A percentile compares a stretch with the other conserved stretches of the same genome.
phyloP scores from a whole-genome alignment of 2,888 invertebrate species.

The Himalopsyche japonica region DNA sequence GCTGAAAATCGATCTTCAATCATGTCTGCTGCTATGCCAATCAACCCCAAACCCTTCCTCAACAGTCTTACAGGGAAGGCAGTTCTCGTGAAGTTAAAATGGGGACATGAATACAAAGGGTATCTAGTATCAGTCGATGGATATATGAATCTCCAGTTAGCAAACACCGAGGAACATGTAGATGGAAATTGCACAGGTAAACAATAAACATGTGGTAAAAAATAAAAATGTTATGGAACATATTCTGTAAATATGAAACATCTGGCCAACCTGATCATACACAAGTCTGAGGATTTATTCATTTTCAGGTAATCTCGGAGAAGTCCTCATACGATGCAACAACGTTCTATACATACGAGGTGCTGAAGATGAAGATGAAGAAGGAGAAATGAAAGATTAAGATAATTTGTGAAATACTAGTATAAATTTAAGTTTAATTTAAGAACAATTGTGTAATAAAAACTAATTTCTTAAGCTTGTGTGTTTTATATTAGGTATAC shows the following conservation, averaged over 20 bases:
- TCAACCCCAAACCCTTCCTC: slow-evolving; percentile 98
- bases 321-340: slow-evolving; percentile 96
- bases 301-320: slow-evolving; percentile 80
- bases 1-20: slow-evolving; percentile 39
- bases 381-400: slow-evolving; percentile 92
- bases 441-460: not conserved
- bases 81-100: slow-evolving; percentile 96
- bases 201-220: not conserved
- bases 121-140: slow-evolving; percentile 97
- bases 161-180: slow-evolving; percentile 96
- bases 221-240: no score
- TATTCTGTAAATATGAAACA: not conserved
- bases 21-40: slow-evolving; percentile 88
- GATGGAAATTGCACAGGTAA: slow-evolving; percentile 88
- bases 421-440: slow-evolving; percentile 10
- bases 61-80: slow-evolving; percentile 98
- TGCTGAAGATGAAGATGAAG: slow-evolving; percentile 95
- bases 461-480: no score
- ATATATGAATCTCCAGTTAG: slow-evolving; percentile 98
- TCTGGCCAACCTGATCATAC: no score
- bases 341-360: slow-evolving; percentile 95
- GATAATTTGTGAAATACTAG: not conserved
- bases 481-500: no score
- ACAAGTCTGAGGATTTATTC: no score
- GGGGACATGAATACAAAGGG: slow-evolving; percentile 99